Conservation (phyloP, 2,888 invertebrate genomes). For the Polietes domitor region DNA sequence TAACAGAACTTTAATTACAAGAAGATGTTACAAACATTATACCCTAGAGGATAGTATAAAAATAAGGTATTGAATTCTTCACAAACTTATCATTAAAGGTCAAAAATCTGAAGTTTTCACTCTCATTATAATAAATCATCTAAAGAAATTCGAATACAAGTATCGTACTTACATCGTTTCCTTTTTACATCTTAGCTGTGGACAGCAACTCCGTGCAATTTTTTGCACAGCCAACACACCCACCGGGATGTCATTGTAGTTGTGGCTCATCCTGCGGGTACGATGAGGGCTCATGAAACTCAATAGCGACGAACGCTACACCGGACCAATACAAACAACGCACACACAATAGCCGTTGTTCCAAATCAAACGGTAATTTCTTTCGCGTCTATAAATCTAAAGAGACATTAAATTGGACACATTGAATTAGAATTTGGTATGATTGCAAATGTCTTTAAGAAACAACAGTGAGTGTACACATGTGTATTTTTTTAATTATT, state of each 20-base stretch:
- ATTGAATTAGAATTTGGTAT: not conserved
- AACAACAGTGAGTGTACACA: too few species aligned
- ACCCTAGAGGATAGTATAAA: too few species aligned
- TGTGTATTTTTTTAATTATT: not conserved
- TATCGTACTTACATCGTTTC: conserved; percentile 84
- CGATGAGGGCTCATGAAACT: conserved; percentile 73
- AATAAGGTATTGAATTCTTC: too few species aligned
- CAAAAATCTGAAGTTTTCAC: too few species aligned
- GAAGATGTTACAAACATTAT: too few species aligned
- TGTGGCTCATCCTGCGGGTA: conserved; percentile 83
- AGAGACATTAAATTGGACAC: conserved; percentile 8
- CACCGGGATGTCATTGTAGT: conserved; percentile 84
- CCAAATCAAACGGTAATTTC: conserved; percentile 12
- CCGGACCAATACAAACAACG: conserved; percentile 33
- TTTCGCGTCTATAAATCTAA: conserved; percentile 26
- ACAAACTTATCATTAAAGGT: too few species aligned
- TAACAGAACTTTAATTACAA: too few species aligned
- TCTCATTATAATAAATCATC: too few species aligned
- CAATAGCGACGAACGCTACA: not conserved
- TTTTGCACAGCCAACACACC: conserved; percentile 84
- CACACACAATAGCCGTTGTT: not conserved
- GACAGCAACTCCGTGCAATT: conserved; percentile 83
- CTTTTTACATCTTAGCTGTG: conserved; percentile 84
- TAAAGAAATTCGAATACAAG: too few species aligned
- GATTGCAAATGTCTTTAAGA: not conserved